A percentile compares a stretch with the other conserved stretches of the same genome.
These are phyloP conservation scores for Tympanoctomys barrerae DNA, from an alignment of 2,797 vertebrate genomes.

Conservation along the genomic window DNA sequence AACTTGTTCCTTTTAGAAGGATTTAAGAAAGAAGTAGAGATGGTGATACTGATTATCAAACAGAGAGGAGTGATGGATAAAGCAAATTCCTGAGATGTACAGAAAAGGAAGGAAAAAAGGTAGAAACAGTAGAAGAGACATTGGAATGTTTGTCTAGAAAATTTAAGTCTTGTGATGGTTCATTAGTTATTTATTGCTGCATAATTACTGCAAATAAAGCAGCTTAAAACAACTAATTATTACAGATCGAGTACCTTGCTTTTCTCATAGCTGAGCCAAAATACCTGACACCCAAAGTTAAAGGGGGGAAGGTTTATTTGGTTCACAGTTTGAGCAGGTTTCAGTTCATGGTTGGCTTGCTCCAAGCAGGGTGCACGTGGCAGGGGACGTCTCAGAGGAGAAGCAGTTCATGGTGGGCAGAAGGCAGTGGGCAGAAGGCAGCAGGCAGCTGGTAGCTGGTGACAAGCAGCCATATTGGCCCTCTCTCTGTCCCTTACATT, in stretches of 20 bases:
- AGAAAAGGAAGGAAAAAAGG: not conserved
- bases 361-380: not conserved
- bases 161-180: not conserved
- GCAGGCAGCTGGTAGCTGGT: not conserved
- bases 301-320: not conserved
- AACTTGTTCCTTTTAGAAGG: not conserved
- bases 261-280: not conserved
- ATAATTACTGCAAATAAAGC: not conserved
- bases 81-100: not conserved
- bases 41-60: not conserved
- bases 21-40: not conserved
- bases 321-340: not conserved
- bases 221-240: not conserved
- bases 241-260: not conserved
- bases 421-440: not conserved
- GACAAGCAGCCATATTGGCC: not conserved
- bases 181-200: not conserved
- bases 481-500: not conserved
- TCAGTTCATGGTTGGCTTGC: not conserved
- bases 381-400: not conserved
- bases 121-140: not conserved
- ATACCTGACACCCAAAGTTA: not conserved
- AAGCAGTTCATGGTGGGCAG: not conserved
- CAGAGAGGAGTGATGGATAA: not conserved
- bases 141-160: slow-evolving; percentile 2